phyloP scores from a whole-genome alignment of 2,888 invertebrate genomes.

The Caenorhabditis sulstoni region DNA sequence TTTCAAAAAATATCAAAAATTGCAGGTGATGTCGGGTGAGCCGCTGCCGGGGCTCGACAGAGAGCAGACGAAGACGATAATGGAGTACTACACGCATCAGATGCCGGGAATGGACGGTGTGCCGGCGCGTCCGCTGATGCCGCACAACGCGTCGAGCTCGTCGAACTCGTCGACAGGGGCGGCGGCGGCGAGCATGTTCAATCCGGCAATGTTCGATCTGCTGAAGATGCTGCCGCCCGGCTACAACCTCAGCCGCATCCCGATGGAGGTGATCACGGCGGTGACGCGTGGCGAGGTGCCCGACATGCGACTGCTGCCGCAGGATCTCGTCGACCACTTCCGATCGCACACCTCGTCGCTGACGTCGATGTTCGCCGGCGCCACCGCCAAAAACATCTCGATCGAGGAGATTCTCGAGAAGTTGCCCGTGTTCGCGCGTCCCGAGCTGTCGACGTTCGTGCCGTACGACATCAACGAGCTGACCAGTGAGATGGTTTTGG shows the following conservation, averaged over 20 bases:
- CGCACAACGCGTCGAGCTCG: slow-evolving; percentile 1
- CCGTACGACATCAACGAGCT: slow-evolving; percentile 79
- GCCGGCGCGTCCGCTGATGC: slow-evolving; percentile 37
- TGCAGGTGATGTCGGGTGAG: slow-evolving; percentile 66
- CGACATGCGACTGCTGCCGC: slow-evolving; percentile 74
- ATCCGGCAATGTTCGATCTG: slow-evolving; percentile 61
- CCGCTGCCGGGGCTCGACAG: slow-evolving; percentile 70
- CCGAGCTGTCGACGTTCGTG: slow-evolving; percentile 74
- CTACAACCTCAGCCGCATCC: slow-evolving; percentile 70
- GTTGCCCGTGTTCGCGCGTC: slow-evolving; percentile 75
- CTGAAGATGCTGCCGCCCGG: slow-evolving; percentile 68
- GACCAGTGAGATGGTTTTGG: slow-evolving; percentile 73
- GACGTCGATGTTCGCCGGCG: slow-evolving; percentile 65
- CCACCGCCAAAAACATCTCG: slow-evolving; percentile 64
- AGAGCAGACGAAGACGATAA: slow-evolving; percentile 71
- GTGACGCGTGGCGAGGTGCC: slow-evolving; percentile 77
- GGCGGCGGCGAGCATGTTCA: slow-evolving; percentile 23
- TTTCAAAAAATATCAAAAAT: too few species aligned
- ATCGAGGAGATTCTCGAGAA: slow-evolving; percentile 78
- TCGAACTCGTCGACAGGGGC: background rate
- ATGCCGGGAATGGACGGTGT: slow-evolving; percentile 62
- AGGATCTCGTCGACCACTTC: slow-evolving; percentile 77
- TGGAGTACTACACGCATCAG: slow-evolving; percentile 72
- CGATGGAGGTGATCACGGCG: slow-evolving; percentile 67
- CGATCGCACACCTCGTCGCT: slow-evolving; percentile 72